Conservation (phyloP, 2,888 invertebrate species). For the Proisotoma minuta region DNA sequence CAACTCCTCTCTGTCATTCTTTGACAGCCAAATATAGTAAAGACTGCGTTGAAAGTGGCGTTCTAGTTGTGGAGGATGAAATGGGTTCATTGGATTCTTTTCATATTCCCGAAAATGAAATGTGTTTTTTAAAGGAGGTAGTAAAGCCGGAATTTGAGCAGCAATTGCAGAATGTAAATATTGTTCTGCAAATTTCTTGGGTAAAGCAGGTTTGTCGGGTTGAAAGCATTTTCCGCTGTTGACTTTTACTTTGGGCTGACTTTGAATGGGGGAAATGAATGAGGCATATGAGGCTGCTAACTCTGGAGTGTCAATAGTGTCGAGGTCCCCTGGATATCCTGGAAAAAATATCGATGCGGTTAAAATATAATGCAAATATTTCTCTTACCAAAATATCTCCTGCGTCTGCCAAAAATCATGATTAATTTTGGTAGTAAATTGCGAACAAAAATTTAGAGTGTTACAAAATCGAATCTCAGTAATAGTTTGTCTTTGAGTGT, state of each 20-base stretch:
- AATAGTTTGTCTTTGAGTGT: no score
- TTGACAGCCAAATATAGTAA: constrained; percentile 24
- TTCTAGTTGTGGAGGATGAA: constrained; percentile 22
- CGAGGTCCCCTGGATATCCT: constrained; percentile 20
- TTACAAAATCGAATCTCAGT: no score
- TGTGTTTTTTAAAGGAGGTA: constrained; percentile 26
- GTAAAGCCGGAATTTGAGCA: constrained; percentile 25
- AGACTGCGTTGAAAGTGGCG: constrained; percentile 17
- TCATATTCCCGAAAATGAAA: constrained; percentile 18
- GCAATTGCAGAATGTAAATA: constrained; percentile 19
- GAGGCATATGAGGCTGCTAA: constrained; percentile 21
- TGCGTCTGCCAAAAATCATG: neutral
- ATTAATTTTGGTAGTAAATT: neutral
- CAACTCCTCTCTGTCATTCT: constrained; percentile 16
- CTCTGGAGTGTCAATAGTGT: constrained; percentile 22
- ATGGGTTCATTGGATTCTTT: constrained; percentile 8
- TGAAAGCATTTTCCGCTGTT: neutral
- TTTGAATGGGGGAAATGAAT: constrained; percentile 4
- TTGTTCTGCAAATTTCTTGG: constrained; percentile 18
- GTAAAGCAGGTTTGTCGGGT: constrained; percentile 21
- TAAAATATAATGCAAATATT: neutral
- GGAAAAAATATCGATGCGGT: neutral
- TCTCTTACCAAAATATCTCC: constrained; percentile 3
- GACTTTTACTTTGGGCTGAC: neutral
- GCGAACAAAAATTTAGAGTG: neutral